Evolutionary conservation across 1,140 invertebrate genomes (phyloP).

Genomic region (Hestina assimilis): DNA sequence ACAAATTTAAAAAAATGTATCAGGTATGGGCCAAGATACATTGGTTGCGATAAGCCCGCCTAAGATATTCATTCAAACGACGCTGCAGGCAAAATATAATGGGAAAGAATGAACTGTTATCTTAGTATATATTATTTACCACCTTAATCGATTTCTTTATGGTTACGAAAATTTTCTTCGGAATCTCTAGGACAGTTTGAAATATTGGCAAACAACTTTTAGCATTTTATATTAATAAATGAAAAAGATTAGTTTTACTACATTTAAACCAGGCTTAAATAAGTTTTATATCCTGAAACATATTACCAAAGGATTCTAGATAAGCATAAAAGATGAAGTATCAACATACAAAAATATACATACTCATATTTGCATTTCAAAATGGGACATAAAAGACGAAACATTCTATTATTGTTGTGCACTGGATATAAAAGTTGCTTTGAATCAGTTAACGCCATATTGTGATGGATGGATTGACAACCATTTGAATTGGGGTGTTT

Average conservation of each 20-base stretch:
- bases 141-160: background rate
- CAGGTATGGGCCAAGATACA: background rate
- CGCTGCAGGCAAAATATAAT: conserved; percentile 3
- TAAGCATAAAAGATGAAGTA: background rate
- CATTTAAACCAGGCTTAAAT: background rate
- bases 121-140: conserved; percentile 5
- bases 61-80: conserved; percentile 5
- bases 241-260: no score
- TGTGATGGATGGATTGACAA: conserved; percentile 18
- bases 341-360: background rate
- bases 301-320: background rate
- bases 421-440: conserved; percentile 5
- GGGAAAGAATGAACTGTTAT: conserved; percentile 6
- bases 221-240: no score
- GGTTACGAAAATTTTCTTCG: background rate
- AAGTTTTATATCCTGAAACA: background rate
- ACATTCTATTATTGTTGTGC: background rate
- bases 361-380: no score
- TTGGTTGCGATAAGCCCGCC: background rate
- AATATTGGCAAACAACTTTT: no score
- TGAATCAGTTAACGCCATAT: conserved; percentile 6
- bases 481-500: conserved; percentile 3
- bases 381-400: no score
- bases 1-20: background rate
- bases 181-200: no score